phyloP scores from a whole-genome alignment of 2,888 invertebrate genomes.

The Eustalomyia histrio region DNA sequence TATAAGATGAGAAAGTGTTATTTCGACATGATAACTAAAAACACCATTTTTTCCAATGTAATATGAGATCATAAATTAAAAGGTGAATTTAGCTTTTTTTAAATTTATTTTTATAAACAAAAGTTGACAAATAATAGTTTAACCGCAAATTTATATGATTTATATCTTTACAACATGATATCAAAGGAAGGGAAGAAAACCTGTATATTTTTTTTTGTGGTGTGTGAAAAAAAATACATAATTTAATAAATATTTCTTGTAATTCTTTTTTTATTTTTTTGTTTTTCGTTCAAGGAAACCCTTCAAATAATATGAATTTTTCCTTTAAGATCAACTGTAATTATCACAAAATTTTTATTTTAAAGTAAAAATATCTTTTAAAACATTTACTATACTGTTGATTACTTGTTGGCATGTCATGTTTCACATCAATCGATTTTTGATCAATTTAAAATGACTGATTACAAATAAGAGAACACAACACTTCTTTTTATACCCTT shows the following conservation, averaged over 20 bases:
- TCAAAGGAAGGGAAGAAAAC: not conserved
- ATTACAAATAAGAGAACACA: conserved; percentile 48
- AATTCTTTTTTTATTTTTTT: not conserved
- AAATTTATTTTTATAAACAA: not conserved
- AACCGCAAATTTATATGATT: conserved; percentile 22
- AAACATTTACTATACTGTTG: conserved; percentile 45
- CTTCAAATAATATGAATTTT: conserved; percentile 17
- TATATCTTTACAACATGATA: conserved; percentile 2
- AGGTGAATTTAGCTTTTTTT: not conserved
- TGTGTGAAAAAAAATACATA: not conserved
- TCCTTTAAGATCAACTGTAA: conserved; percentile 20
- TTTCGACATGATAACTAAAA: conserved; percentile 3
- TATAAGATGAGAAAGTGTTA: too few relatives aligned
- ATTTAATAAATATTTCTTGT: conserved; percentile 8
- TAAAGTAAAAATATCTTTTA: not conserved
- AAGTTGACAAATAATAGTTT: conserved; percentile 27
- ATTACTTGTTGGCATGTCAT: conserved; percentile 57
- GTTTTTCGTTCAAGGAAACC: conserved; percentile 5
- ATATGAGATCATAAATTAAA: conserved; percentile 12
- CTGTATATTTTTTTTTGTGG: not conserved
- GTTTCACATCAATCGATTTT: conserved; percentile 59
- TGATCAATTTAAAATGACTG: conserved; percentile 61
- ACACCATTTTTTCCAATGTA: not conserved
- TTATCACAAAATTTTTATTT: conserved; percentile 28
- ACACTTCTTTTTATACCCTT: too few relatives aligned